These are phyloP conservation scores for Tinea trinotella DNA, from an alignment of 2,888 invertebrate species.

Conservation along the genomic window DNA sequence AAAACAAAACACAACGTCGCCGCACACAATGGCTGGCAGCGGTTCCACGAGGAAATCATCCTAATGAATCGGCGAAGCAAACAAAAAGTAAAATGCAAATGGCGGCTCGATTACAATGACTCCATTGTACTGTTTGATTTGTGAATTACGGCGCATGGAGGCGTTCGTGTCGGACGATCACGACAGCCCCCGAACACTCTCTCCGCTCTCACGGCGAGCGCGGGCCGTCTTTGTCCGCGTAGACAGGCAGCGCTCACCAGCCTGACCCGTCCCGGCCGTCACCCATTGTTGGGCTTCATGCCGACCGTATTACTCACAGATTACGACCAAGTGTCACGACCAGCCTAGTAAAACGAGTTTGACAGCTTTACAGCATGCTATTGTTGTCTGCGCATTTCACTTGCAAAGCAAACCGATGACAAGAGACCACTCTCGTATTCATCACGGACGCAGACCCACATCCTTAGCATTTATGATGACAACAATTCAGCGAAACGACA, in stretches of 20 bases:
- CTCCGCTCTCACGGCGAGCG: constrained; percentile 41
- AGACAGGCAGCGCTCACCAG: constrained; percentile 45
- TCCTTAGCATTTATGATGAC: background rate
- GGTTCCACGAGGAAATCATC: constrained; percentile 32
- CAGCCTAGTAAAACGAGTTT: constrained; percentile 10
- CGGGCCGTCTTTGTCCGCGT: background rate
- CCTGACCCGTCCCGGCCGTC: constrained; percentile 17
- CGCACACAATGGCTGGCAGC: background rate
- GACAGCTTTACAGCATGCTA: constrained; percentile 6
- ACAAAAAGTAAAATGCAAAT: constrained; percentile 39
- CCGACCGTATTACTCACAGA: constrained; percentile 12
- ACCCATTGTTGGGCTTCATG: constrained; percentile 17
- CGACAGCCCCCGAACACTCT: constrained; percentile 37
- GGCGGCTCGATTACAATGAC: constrained; percentile 44
- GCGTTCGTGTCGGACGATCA: constrained; percentile 52
- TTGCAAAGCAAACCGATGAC: constrained; percentile 5
- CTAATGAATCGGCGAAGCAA: constrained; percentile 33
- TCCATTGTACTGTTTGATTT: constrained; percentile 55
- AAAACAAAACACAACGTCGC: constrained; percentile 2
- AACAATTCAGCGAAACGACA: background rate
- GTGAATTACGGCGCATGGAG: constrained; percentile 46
- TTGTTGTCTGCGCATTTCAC: constrained; percentile 17
- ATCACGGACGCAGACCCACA: background rate
- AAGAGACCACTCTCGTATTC: background rate
- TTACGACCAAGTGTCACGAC: constrained; percentile 17